These are phyloP conservation scores for Varanus salvator DNA, from an alignment of 2,113 vertebrate genomes.

Conservation along the genomic window DNA sequence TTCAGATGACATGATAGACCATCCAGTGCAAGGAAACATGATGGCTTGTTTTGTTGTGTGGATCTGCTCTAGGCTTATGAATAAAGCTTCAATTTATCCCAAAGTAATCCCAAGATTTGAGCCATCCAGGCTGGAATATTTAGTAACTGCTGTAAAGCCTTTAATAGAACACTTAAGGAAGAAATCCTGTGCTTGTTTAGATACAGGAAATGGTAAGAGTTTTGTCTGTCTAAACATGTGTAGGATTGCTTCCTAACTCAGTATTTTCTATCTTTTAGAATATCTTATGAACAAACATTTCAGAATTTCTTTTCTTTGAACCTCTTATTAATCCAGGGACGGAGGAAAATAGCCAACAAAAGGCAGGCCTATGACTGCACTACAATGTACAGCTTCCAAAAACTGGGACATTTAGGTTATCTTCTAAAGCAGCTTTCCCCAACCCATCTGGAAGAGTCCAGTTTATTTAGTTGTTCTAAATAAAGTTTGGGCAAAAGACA, in stretches of 20 bases:
- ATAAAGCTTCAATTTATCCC: neutral
- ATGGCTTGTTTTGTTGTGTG: too few species aligned
- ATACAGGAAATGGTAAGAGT: too few species aligned
- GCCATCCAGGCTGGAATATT: neutral
- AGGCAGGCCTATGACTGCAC: accelerated
- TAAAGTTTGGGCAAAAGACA: neutral
- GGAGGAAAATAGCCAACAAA: neutral
- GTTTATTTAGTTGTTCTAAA: neutral
- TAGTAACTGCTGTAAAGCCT: neutral
- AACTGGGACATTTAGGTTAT: neutral
- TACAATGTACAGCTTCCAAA: neutral
- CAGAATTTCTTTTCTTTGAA: accelerated
- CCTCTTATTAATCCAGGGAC: neutral
- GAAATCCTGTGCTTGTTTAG: too few species aligned
- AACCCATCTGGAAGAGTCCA: too few species aligned
- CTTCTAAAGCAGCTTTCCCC: too few species aligned
- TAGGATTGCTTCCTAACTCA: too few species aligned
- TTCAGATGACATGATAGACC: too few species aligned
- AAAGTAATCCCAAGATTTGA: neutral
- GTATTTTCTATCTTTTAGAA: neutral
- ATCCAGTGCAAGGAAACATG: too few species aligned
- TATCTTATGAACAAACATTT: neutral
- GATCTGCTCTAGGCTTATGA: neutral
- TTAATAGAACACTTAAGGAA: neutral
- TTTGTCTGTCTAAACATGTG: too few species aligned